phyloP scores from a whole-genome alignment of 1,140 invertebrate genomes.

The Drosophila persimilis region DNA sequence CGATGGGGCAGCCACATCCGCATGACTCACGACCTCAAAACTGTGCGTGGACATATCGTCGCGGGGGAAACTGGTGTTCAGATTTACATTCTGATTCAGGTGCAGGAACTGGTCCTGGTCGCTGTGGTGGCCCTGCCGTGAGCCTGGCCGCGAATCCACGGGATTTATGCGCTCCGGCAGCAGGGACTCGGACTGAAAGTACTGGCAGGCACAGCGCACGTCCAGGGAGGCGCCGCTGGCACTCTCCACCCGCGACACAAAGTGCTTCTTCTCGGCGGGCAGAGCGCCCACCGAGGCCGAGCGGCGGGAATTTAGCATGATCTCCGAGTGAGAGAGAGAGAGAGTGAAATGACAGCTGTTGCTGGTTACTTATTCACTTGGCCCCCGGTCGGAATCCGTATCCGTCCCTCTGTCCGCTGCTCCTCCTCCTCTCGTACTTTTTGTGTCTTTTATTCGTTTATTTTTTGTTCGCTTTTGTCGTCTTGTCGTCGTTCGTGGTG shows the following conservation, averaged over 20 bases:
- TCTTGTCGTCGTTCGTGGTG: slow-evolving; percentile 52
- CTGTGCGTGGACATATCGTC: slow-evolving; percentile 67
- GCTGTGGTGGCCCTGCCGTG: slow-evolving; percentile 83
- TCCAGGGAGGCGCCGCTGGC: slow-evolving; percentile 88
- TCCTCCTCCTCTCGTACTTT: slow-evolving; percentile 31
- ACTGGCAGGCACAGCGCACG: slow-evolving; percentile 93
- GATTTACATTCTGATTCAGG: slow-evolving; percentile 20
- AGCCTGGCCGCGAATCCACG: slow-evolving; percentile 85
- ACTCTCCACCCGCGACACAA: slow-evolving; percentile 85
- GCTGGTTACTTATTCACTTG: slow-evolving; percentile 62
- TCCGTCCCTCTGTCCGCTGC: slow-evolving; percentile 7
- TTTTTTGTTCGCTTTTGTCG: slow-evolving; percentile 57
- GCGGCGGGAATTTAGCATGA: slow-evolving; percentile 80
- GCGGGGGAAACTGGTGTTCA: not conserved
- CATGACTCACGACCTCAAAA: slow-evolving; percentile 69
- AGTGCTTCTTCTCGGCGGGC: slow-evolving; percentile 84
- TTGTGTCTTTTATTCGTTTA: too few species aligned
- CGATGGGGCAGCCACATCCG: slow-evolving; percentile 62
- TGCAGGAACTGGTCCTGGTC: slow-evolving; percentile 64
- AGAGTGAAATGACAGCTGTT: slow-evolving; percentile 24
- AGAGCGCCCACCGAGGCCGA: slow-evolving; percentile 87
- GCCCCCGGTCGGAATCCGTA: slow-evolving; percentile 50
- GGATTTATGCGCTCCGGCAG: slow-evolving; percentile 89
- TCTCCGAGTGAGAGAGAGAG: not conserved
- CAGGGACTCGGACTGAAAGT: slow-evolving; percentile 90